Evolutionary conservation across 2,113 vertebrate genomes (phyloP).

Genomic region (Pteruthius melanotis): DNA sequence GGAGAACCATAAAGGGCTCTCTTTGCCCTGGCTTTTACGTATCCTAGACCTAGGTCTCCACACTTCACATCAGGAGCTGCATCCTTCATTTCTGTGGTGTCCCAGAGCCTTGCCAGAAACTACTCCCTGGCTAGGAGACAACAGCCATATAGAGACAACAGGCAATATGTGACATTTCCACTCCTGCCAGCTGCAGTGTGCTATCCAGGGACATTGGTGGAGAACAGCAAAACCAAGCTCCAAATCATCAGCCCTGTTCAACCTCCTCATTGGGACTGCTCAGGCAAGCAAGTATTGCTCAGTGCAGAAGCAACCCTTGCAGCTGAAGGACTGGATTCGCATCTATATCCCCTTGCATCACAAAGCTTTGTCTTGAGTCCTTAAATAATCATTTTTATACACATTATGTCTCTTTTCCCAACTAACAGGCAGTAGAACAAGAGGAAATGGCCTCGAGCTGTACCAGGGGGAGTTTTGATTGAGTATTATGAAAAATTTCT

Average conservation of each 20-base stretch:
- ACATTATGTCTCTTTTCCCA: neutral
- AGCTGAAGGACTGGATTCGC: neutral
- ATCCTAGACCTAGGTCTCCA: neutral
- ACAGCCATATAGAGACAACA: too few relatives aligned
- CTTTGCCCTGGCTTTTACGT: neutral
- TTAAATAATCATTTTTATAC: neutral
- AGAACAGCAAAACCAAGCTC: neutral
- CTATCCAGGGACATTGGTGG: neutral
- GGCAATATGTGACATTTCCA: neutral
- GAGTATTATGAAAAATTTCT: neutral
- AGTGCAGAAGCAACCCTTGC: neutral
- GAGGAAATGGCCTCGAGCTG: neutral
- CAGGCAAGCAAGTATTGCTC: neutral
- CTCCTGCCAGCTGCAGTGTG: neutral
- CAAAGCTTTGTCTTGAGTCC: neutral
- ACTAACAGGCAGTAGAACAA: neutral
- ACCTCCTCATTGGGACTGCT: neutral
- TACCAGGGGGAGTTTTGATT: neutral
- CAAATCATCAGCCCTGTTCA: neutral
- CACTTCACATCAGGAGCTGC: neutral
- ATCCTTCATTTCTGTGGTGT: neutral
- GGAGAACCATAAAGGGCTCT: rapidly evolving
- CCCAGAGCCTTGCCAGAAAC: neutral
- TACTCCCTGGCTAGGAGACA: neutral
- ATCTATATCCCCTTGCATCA: neutral